A percentile compares a stretch with the other conserved stretches of the same genome.
Conservation (phyloP, 2,113 vertebrate genomes). For the Strigops habroptila region DNA sequence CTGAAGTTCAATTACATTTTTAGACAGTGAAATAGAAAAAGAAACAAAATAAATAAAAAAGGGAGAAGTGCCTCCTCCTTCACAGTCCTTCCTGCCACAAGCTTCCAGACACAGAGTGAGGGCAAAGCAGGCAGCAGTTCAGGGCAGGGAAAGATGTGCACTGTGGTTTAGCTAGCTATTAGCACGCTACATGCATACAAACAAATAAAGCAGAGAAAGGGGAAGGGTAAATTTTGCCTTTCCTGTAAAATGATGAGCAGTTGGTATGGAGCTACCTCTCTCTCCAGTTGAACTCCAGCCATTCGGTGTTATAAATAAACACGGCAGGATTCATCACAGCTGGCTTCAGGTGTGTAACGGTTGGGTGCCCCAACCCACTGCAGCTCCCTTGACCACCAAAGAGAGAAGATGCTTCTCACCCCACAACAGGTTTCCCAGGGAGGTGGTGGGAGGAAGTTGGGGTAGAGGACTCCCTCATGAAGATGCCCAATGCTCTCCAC, state of each 20-base stretch:
- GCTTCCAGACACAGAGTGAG: not conserved
- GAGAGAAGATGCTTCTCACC: not conserved
- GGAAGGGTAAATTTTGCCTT: not conserved
- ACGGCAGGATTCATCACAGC: not conserved
- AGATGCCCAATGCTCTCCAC: not conserved
- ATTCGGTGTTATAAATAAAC: accelerated
- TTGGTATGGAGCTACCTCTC: not conserved
- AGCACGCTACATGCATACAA: not conserved
- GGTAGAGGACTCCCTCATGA: not conserved
- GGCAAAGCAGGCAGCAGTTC: not conserved
- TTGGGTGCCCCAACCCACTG: accelerated
- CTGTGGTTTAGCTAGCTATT: not conserved
- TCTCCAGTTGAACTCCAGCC: not conserved
- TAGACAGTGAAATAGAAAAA: not conserved
- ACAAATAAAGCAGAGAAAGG: not conserved
- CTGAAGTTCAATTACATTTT: not conserved
- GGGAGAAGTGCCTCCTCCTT: not conserved
- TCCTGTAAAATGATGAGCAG: not conserved
- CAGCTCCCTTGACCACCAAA: not conserved
- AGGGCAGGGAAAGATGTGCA: not conserved
- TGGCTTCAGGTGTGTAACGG: not conserved
- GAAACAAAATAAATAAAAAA: not conserved
- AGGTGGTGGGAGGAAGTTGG: not conserved
- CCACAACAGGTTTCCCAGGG: not conserved
- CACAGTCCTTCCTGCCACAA: not conserved